These are phyloP conservation scores for Origma solitaria DNA, from an alignment of 2,113 vertebrate genomes.

Conservation along the genomic window DNA sequence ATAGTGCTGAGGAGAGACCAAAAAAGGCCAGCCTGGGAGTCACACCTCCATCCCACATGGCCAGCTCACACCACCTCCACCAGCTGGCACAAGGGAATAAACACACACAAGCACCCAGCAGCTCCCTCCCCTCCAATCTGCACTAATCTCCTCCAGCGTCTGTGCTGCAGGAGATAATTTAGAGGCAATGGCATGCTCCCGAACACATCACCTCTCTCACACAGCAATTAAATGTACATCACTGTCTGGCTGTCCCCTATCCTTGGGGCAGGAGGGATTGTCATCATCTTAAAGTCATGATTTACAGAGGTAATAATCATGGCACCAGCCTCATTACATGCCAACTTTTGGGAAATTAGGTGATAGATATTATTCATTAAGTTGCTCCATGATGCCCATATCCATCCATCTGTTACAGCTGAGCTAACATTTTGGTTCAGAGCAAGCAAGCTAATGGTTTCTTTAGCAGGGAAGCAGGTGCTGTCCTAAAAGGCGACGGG, in stretches of 20 bases:
- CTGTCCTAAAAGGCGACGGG: background rate
- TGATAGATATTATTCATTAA: constrained; percentile 70
- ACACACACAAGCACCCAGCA: background rate
- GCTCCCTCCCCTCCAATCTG: background rate
- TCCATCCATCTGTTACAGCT: constrained; percentile 58
- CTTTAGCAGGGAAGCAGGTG: background rate
- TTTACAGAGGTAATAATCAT: constrained; percentile 67
- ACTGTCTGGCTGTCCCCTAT: constrained; percentile 15
- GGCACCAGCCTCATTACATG: constrained; percentile 49
- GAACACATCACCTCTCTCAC: background rate
- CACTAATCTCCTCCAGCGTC: background rate
- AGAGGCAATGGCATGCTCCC: background rate
- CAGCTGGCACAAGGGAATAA: background rate
- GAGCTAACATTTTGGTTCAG: constrained; percentile 41
- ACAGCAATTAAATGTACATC: constrained; percentile 52
- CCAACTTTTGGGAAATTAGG: constrained; percentile 57
- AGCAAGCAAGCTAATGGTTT: background rate
- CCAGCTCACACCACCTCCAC: background rate
- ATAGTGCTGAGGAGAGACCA: background rate
- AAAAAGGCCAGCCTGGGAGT: background rate
- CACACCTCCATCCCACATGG: background rate
- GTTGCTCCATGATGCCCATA: constrained; percentile 45
- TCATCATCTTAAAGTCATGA: constrained; percentile 54
- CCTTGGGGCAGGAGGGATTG: constrained; percentile 44
- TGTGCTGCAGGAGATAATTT: constrained; percentile 25